Conservation (phyloP, 2,797 vertebrate species). For the Miichthys miiuy region DNA sequence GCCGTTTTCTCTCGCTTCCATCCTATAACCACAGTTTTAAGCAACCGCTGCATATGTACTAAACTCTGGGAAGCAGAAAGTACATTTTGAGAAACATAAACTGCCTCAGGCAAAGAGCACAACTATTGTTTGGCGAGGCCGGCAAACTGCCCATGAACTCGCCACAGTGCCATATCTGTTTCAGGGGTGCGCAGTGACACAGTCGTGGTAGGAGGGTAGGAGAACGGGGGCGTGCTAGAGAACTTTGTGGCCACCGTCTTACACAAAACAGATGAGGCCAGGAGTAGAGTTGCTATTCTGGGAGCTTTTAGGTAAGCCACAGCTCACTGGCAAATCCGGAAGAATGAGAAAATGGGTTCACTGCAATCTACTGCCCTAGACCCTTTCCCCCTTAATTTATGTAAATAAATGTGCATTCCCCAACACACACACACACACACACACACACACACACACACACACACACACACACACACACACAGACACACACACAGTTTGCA, state of each 20-base stretch:
- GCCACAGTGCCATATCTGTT: conserved; percentile 78
- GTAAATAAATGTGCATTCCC: conserved; percentile 30
- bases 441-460: conserved; percentile 28
- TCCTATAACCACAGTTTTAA: conserved; percentile 61
- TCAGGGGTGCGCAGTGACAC: conserved; percentile 65
- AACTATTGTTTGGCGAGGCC: conserved; percentile 76
- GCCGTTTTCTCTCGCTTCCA: conserved; percentile 41
- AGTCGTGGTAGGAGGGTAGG: conserved; percentile 61
- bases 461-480: conserved; percentile 6
- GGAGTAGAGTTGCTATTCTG: conserved; percentile 74
- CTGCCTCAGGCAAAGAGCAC: conserved; percentile 58
- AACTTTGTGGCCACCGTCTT: conserved; percentile 74
- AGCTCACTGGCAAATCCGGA: conserved; percentile 62
- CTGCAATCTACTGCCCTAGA: conserved; percentile 44
- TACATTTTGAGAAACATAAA: conserved; percentile 69
- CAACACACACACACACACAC: conserved; percentile 30
- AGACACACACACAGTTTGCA: conserved; percentile 38
- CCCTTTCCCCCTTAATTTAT: conserved; percentile 35
- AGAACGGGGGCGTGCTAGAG: conserved; percentile 52
- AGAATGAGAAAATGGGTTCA: conserved; percentile 60
- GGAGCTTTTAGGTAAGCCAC: conserved; percentile 75
- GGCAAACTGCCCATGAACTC: conserved; percentile 74
- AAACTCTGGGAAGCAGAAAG: conserved; percentile 65
- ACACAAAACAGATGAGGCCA: conserved; percentile 82
- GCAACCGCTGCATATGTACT: conserved; percentile 59